phyloP scores from a whole-genome alignment of 2,888 invertebrate species.

The Congeria kusceri region DNA sequence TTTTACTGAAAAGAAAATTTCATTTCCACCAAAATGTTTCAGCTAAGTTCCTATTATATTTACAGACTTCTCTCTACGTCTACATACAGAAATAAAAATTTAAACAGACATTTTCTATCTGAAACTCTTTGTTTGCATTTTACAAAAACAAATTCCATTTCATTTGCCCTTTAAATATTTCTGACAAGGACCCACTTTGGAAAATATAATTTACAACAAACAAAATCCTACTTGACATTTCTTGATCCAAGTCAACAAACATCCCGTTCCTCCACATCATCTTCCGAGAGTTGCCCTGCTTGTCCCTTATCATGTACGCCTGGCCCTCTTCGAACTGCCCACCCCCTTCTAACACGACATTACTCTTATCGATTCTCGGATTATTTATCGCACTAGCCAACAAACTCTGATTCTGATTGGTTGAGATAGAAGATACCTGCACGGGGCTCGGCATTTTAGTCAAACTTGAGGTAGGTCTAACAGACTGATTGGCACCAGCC shows the following conservation, averaged over 20 bases:
- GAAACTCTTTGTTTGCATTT: too few relatives aligned
- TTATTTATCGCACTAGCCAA: constrained; percentile 7
- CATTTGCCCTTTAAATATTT: too few relatives aligned
- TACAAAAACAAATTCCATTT: too few relatives aligned
- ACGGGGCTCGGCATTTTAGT: constrained; percentile 20
- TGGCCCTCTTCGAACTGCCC: constrained; percentile 63
- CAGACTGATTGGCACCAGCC: background rate
- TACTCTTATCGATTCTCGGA: constrained; percentile 32
- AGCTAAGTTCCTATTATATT: too few relatives aligned
- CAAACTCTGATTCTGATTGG: constrained; percentile 30
- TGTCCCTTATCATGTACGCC: constrained; percentile 57
- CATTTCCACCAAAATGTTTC: too few relatives aligned
- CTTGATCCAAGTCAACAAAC: background rate
- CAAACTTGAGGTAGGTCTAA: constrained; percentile 25
- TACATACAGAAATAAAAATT: too few relatives aligned
- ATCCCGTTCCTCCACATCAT: constrained; percentile 51
- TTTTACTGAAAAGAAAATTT: too few relatives aligned
- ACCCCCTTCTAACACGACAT: constrained; percentile 61
- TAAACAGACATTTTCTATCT: too few relatives aligned
- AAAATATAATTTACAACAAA: background rate
- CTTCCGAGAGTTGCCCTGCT: constrained; percentile 46
- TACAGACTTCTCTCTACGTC: too few relatives aligned
- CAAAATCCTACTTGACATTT: background rate
- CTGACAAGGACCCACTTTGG: too few relatives aligned
- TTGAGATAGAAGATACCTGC: constrained; percentile 47